Conservation (phyloP, 2,888 invertebrate genomes). For the Thelaira solivaga region DNA sequence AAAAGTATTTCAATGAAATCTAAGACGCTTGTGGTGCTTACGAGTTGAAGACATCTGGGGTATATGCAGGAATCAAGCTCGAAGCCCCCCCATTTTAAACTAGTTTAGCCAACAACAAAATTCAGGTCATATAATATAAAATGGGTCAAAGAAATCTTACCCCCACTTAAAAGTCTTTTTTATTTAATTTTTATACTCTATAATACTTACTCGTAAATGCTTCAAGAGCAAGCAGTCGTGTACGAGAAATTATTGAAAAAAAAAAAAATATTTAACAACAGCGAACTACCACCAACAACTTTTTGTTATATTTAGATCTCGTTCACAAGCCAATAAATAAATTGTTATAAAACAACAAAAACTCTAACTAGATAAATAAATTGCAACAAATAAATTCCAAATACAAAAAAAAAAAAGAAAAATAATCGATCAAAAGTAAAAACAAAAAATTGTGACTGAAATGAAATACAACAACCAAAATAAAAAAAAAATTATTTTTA, state of each 20-base stretch:
- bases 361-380: conserved; percentile 25
- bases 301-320: neutral
- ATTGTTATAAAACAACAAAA: conserved; percentile 1
- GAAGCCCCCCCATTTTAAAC: no score
- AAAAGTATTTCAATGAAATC: conserved; percentile 16
- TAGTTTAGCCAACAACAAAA: no score
- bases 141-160: neutral
- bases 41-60: neutral
- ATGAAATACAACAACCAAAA: no score
- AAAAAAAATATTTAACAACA: neutral
- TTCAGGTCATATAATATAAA: neutral
- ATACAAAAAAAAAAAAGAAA: conserved; percentile 3
- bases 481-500: conserved; percentile 1
- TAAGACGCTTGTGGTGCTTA: conserved; percentile 1
- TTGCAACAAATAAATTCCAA: conserved; percentile 1
- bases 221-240: conserved; percentile 32
- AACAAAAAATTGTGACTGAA: no score
- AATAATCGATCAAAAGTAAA: conserved; percentile 17
- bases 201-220: conserved; percentile 18
- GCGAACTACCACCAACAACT: neutral
- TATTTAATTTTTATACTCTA: conserved; percentile 1
- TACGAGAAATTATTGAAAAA: conserved; percentile 17
- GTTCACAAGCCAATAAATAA: conserved; percentile 32
- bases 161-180: neutral
- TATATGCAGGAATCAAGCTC: no score